phyloP scores from a whole-genome alignment of 2,888 invertebrate species.

The Platycheirus rosarum region DNA sequence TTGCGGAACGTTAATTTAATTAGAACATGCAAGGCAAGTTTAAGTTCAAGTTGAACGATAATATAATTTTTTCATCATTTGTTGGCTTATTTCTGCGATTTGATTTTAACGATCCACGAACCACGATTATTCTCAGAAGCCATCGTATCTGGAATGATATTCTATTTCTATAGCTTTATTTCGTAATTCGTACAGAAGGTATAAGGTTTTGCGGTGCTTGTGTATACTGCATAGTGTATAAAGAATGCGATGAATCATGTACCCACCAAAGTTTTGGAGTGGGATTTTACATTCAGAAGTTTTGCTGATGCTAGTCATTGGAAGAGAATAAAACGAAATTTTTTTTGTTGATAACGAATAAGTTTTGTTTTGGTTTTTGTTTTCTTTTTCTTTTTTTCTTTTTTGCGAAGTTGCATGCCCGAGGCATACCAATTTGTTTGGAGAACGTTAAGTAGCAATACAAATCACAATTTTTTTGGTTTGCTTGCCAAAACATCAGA shows the following conservation, averaged over 20 bases:
- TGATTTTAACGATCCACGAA: neutral
- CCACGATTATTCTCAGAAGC: neutral
- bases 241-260: conserved; percentile 14
- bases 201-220: too few species aligned
- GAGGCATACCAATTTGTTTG: too few species aligned
- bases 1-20: conserved; percentile 48
- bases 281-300: neutral
- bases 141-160: conserved; percentile 8
- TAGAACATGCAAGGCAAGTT: conserved; percentile 41
- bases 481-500: too few species aligned
- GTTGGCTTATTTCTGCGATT: conserved; percentile 11
- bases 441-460: too few species aligned
- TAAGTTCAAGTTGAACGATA: conserved; percentile 59
- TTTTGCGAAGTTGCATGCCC: too few species aligned
- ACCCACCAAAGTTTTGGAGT: neutral
- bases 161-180: neutral
- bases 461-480: too few species aligned
- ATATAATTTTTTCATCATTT: conserved; percentile 18
- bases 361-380: too few species aligned
- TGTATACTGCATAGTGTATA: too few species aligned
- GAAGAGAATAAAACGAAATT: neutral
- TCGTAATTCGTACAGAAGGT: neutral
- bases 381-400: too few species aligned
- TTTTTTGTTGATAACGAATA: neutral
- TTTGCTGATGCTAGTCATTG: neutral